Evolutionary conservation across 2,797 vertebrate genomes (phyloP).

Genomic region (Hipposideros larvatus): DNA sequence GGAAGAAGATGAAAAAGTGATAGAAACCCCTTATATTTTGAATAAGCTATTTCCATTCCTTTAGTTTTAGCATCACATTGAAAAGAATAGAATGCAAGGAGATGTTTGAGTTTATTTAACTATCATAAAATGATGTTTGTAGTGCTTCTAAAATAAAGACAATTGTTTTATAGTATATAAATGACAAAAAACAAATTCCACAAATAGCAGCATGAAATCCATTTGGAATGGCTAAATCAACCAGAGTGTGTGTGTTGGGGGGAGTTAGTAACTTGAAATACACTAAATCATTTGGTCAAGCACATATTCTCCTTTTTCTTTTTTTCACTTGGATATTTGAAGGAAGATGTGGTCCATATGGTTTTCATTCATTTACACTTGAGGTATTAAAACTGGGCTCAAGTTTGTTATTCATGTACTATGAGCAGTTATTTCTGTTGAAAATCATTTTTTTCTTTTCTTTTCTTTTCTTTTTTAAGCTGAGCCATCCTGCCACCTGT

Average conservation of each 20-base stretch:
- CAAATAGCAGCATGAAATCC: conserved; percentile 72
- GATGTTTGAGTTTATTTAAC: conserved; percentile 42
- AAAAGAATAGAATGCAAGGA: conserved; percentile 30
- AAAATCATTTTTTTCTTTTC: not conserved
- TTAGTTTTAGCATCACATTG: conserved; percentile 1
- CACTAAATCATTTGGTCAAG: conserved; percentile 60
- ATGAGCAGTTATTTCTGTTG: conserved; percentile 59
- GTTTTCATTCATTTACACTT: conserved; percentile 69
- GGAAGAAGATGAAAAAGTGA: not conserved
- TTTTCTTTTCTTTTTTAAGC: no score
- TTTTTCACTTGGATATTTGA: conserved; percentile 63
- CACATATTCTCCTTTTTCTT: not conserved
- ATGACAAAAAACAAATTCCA: conserved; percentile 30
- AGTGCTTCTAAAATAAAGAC: conserved; percentile 48
- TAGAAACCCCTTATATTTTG: not conserved
- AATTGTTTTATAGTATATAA: conserved; percentile 30
- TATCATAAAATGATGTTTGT: not conserved
- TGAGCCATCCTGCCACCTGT: no score
- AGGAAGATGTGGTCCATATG: conserved; percentile 66
- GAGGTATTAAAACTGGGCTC: conserved; percentile 52
- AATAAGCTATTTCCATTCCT: not conserved
- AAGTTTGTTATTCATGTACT: conserved; percentile 18
- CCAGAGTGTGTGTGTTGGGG: not conserved
- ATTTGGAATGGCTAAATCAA: conserved; percentile 60
- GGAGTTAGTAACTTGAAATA: conserved; percentile 47